Percentiles rank a stretch among this genome's conserved stretches.
These are phyloP conservation scores for Setipinna tenuifilis DNA, from an alignment of 2,797 vertebrate species.

Conservation along the genomic window DNA sequence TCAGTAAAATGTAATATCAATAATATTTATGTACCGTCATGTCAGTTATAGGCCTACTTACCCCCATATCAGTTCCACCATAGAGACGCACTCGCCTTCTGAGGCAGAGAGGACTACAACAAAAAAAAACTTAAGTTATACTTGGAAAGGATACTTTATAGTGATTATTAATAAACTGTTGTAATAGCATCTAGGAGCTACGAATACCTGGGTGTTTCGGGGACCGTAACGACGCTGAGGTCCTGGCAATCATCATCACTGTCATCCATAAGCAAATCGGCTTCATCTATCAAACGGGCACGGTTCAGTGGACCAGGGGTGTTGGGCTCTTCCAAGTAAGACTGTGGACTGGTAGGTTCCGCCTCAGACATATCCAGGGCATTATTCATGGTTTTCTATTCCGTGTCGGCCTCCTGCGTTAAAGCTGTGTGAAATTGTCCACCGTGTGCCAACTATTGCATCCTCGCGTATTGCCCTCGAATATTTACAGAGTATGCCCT, in stretches of 20 bases:
- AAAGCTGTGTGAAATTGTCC: neutral
- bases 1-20: neutral
- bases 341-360: conserved; percentile 27
- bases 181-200: neutral
- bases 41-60: neutral
- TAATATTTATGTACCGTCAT: too few species aligned
- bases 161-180: neutral
- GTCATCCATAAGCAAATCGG: conserved; percentile 50
- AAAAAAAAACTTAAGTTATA: neutral
- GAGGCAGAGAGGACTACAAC: neutral
- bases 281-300: conserved; percentile 62
- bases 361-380: conserved; percentile 32
- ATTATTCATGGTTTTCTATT: conserved; percentile 61
- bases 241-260: conserved; percentile 21
- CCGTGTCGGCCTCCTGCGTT: neutral
- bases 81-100: conserved; percentile 35
- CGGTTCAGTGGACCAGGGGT: conserved; percentile 61
- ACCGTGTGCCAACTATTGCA: too few species aligned
- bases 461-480: neutral
- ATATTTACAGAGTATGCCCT: neutral
- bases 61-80: neutral
- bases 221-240: conserved; percentile 55
- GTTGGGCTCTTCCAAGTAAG: conserved; percentile 55
- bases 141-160: neutral
- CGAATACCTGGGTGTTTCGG: conserved; percentile 75